Base-by-base conservation (phyloP, 2,888 invertebrate genomes). In the Atethmia centrago region DNA sequence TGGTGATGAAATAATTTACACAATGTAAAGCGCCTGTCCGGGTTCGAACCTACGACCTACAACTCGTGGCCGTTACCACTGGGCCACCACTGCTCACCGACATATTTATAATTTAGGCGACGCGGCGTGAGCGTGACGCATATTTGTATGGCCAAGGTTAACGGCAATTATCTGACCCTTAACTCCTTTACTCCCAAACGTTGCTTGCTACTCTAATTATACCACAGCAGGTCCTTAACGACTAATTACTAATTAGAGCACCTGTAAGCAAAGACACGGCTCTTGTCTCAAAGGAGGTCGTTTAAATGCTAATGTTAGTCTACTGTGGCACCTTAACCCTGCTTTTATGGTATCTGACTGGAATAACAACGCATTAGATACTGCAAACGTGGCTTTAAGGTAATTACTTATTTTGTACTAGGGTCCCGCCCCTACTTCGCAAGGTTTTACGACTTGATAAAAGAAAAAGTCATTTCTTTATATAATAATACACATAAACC, bases 221-320 rank as follows among this genome's bases (percentile, higher is more conserved):
- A 70, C 12, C 28, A 4, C 59, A 10, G 40, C 47, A 69, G 31
- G 40, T 63, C 25, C 55, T 68, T 72, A 40, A 47, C 49, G 55
- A 49, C 45, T 71, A 73, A 80, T 80, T 80, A 67, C 59, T 74
- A 69, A 82, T 82, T 82, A 78, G 55, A 28, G 58, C 25, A 58
- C 81, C 65, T 80, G 63, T 68, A 71, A 74, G 72, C 70, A 56
- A 28, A 73, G 75, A 58, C 74, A 65, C 66, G 72, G 31, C 40
- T 84, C 62, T 21, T 14, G 53, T 56, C 45, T 63, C 72, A 71
- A 84, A 81, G 61, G 69, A 47, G 69, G 71, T 85, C 73, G 66
- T 84, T 76, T 71, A 66, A 40, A 80, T 76, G 81, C 62, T 80
- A 82, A 82, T 82, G 25, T 25, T 21, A 19, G 68, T 62, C 71